Evolutionary conservation across 1,140 invertebrate species (phyloP).

Genomic region (Lasioglossum baleicum): DNA sequence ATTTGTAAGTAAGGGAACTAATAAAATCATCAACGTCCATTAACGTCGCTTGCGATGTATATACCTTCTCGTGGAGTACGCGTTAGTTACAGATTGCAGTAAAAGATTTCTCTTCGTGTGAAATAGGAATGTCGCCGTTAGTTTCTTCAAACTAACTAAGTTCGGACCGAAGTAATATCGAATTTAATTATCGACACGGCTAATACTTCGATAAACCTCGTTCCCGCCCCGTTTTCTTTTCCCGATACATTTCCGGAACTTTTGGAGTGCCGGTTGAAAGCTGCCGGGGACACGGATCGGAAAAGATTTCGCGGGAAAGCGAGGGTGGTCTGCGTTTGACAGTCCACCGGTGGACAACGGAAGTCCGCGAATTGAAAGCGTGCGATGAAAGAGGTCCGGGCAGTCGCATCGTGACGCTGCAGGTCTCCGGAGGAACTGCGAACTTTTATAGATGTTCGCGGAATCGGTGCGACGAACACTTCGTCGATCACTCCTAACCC

Average conservation of each 20-base stretch:
- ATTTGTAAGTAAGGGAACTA: too few relatives aligned
- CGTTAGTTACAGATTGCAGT: too few relatives aligned
- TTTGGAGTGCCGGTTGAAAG: constrained; percentile 23
- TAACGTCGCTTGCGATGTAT: too few relatives aligned
- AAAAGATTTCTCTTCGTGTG: too few relatives aligned
- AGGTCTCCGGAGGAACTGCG: neutral
- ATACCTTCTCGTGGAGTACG: too few relatives aligned
- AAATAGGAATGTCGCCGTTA: neutral
- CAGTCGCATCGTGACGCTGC: neutral
- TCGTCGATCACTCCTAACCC: neutral
- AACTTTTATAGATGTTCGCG: neutral
- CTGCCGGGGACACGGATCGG: constrained; percentile 27
- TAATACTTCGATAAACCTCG: neutral
- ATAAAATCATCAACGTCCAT: too few relatives aligned
- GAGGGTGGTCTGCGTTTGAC: constrained; percentile 54
- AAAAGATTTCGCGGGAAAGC: constrained; percentile 53
- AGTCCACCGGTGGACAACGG: constrained; percentile 55
- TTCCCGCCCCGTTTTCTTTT: constrained; percentile 1
- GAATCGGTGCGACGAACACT: neutral
- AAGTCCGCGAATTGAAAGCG: constrained; percentile 58
- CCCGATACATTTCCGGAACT: constrained; percentile 46
- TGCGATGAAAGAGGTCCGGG: constrained; percentile 6
- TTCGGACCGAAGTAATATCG: neutral
- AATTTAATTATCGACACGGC: neutral
- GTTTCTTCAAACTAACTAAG: too few relatives aligned